These are phyloP conservation scores for Chrysopilus asiliformis DNA, from an alignment of 2,888 invertebrate species.

Conservation along the genomic window DNA sequence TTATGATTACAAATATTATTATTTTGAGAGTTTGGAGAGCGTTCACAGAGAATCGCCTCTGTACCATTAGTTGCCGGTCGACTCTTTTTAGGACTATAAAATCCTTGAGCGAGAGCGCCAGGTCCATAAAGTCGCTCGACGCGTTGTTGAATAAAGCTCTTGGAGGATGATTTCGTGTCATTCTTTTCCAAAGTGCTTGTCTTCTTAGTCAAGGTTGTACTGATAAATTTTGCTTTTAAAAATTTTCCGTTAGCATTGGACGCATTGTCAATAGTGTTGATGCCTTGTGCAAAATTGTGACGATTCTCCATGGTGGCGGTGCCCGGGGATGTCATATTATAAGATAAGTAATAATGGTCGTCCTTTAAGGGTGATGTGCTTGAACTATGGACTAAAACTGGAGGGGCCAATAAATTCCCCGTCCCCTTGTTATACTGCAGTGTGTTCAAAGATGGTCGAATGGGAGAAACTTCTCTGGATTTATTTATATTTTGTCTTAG, in stretches of 20 bases:
- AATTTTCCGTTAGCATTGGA: constrained; percentile 7
- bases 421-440: constrained; percentile 35
- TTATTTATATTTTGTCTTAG: constrained; percentile 58
- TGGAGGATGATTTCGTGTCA: constrained; percentile 38
- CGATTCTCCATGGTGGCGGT: constrained; percentile 12
- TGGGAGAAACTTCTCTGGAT: constrained; percentile 58
- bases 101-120: constrained; percentile 72
- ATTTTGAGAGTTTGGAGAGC: constrained; percentile 12
- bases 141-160: constrained; percentile 75
- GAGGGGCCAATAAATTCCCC: constrained; percentile 38
- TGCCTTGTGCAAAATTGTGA: constrained; percentile 6
- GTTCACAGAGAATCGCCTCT: constrained; percentile 14
- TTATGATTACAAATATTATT: neutral
- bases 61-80: constrained; percentile 1
- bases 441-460: constrained; percentile 41
- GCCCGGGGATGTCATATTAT: constrained; percentile 7
- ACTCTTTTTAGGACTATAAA: constrained; percentile 48
- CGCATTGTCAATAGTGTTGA: constrained; percentile 14
- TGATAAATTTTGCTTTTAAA: neutral
- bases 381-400: constrained; percentile 19
- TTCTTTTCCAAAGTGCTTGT: constrained; percentile 4
- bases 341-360: no score
- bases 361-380: constrained; percentile 4
- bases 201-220: neutral
- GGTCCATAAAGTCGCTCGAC: constrained; percentile 82